Conservation (phyloP, 2,797 vertebrate species). For the Jordanella pulchra region DNA sequence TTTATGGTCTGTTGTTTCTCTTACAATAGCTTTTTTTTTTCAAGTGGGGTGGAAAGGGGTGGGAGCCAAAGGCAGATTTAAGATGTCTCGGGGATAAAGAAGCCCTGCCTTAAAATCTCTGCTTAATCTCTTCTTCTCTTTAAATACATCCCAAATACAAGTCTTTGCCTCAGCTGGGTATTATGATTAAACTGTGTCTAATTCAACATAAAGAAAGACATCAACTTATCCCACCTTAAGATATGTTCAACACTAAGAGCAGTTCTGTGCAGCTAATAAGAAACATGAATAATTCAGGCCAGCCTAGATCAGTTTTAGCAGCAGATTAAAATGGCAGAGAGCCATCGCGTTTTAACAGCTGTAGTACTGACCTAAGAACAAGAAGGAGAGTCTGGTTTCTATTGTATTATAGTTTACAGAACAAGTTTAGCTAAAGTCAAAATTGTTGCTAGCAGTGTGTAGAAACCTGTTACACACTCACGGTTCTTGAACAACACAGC, state of each 20-base stretch:
- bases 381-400: slow-evolving; percentile 4
- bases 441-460: neutral
- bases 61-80: slow-evolving; percentile 62
- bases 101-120: slow-evolving; percentile 57
- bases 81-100: slow-evolving; percentile 54
- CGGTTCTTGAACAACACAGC: neutral
- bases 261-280: neutral
- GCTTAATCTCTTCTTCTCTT: slow-evolving; percentile 60
- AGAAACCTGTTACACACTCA: neutral
- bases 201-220: slow-evolving; percentile 8
- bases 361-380: neutral
- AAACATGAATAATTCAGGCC: slow-evolving; percentile 3
- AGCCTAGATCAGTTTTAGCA: slow-evolving; percentile 23
- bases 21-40: slow-evolving; percentile 6
- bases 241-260: neutral
- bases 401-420: neutral
- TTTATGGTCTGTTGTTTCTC: neutral
- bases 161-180: slow-evolving; percentile 33
- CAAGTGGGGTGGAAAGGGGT: slow-evolving; percentile 32
- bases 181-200: slow-evolving; percentile 6
- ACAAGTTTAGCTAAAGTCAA: neutral
- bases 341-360: neutral
- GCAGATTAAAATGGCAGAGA: slow-evolving; percentile 9
- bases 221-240: slow-evolving; percentile 3
- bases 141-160: slow-evolving; percentile 48